phyloP scores from a whole-genome alignment of 2,797 vertebrate genomes.

The Microhierax caerulescens region DNA sequence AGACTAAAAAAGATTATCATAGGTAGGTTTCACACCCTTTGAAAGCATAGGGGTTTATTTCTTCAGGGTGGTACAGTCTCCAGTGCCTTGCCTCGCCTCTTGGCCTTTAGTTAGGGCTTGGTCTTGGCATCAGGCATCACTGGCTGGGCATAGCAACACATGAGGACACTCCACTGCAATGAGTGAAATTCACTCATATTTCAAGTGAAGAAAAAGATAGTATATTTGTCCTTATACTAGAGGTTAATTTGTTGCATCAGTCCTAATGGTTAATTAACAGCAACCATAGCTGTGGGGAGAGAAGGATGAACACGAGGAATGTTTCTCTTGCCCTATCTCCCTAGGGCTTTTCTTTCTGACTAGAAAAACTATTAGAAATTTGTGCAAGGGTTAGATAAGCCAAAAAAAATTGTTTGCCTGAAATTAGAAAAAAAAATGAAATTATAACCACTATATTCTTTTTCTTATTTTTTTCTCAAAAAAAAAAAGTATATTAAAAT shows the following conservation, averaged over 20 bases:
- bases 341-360: background rate
- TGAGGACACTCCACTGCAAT: background rate
- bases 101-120: background rate
- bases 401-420: background rate
- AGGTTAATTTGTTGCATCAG: background rate
- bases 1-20: background rate
- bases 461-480: background rate
- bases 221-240: background rate
- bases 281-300: background rate
- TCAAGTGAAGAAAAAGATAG: background rate
- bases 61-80: background rate
- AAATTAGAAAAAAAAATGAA: background rate
- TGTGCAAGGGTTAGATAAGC: background rate
- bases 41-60: fast-evolving
- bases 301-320: background rate
- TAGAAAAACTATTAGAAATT: background rate
- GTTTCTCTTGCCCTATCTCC: background rate
- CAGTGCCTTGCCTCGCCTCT: background rate
- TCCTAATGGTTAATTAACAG: background rate
- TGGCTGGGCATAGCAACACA: background rate
- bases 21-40: background rate
- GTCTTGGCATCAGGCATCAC: background rate
- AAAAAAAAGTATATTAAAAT: background rate
- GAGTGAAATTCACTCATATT: background rate
- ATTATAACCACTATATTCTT: background rate